Evolutionary conservation across 2,888 invertebrate species (phyloP).

Genomic region (Sarcophaga subvicina): DNA sequence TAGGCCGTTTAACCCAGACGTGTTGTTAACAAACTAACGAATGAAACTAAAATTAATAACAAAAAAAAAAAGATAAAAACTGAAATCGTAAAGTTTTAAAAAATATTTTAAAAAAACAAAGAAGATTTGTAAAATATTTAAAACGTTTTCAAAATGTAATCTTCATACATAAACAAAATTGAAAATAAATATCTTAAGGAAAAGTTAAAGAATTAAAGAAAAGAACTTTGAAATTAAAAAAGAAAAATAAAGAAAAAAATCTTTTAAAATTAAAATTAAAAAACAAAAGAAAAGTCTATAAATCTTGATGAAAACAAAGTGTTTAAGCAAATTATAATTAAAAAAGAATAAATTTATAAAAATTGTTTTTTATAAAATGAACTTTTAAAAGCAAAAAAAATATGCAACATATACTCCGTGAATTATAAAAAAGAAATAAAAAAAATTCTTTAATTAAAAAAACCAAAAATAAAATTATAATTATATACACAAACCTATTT

Average conservation of each 20-base stretch:
- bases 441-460: not conserved
- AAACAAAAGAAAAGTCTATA: not conserved
- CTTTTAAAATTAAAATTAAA: not conserved
- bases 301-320: not conserved
- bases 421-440: not conserved
- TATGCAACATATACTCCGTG: not conserved
- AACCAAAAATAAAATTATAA: not conserved
- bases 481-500: too few species aligned
- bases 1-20: conserved; percentile 56
- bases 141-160: too few species aligned
- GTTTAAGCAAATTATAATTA: not conserved
- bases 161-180: not conserved
- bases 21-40: conserved; percentile 39
- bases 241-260: not conserved
- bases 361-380: too few species aligned
- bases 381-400: too few species aligned
- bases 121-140: not conserved
- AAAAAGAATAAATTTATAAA: too few species aligned
- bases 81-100: not conserved
- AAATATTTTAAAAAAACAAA: not conserved
- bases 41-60: not conserved
- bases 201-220: not conserved
- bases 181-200: not conserved
- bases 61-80: not conserved
- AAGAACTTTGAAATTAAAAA: not conserved